A percentile compares a stretch with the other conserved stretches of the same genome.
phyloP scores from a whole-genome alignment of 2,797 vertebrate genomes.

The Arremon brunneinucha region DNA sequence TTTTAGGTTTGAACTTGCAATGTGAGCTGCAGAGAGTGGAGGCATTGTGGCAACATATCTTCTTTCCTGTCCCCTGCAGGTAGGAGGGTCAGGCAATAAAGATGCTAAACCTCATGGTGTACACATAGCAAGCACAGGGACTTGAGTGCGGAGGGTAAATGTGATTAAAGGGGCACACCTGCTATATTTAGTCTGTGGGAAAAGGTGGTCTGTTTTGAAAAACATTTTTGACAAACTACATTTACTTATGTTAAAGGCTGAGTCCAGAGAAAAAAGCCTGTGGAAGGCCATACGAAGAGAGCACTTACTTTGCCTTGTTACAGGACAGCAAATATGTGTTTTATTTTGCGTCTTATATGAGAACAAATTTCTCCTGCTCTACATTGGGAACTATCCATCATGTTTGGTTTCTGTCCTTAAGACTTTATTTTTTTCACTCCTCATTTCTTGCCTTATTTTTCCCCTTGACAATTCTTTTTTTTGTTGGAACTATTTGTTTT shows the following conservation, averaged over 20 bases:
- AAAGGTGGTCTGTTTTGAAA: neutral
- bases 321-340: neutral
- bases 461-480: neutral
- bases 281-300: neutral
- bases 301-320: neutral
- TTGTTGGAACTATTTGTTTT: neutral
- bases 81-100: neutral
- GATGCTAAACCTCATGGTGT: neutral
- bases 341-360: neutral
- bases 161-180: neutral
- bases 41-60: neutral
- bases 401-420: neutral
- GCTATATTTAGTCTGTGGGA: neutral
- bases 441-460: neutral
- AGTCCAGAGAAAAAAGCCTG: neutral
- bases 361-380: neutral
- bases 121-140: neutral
- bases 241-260: neutral
- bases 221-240: neutral
- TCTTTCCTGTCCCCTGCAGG: neutral
- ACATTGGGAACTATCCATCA: neutral
- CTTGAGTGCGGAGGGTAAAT: neutral
- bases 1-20: neutral
- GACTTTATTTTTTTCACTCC: neutral
- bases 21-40: neutral